A percentile compares a stretch with the other conserved stretches of the same genome.
These are phyloP conservation scores for Magallana gigas DNA, from an alignment of 1,140 invertebrate species.

Conservation along the genomic window DNA sequence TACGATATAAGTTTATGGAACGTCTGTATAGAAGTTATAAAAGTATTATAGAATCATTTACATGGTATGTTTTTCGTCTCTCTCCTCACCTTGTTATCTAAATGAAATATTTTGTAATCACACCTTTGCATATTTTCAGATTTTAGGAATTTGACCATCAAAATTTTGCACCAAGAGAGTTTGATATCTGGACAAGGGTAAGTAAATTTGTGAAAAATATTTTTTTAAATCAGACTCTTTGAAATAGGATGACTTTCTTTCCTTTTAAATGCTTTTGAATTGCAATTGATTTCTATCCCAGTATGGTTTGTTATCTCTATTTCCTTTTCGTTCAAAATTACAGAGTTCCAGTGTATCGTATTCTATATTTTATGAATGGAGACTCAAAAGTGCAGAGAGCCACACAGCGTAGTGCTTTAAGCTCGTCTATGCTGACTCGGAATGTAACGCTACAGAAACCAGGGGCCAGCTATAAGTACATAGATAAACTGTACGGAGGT, in stretches of 20 bases:
- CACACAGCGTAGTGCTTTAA: slow-evolving; percentile 12
- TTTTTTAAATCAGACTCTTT: no score
- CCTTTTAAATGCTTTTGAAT: no score
- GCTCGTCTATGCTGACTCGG: background rate
- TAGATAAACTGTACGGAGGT: background rate
- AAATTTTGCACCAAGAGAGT: slow-evolving; percentile 42
- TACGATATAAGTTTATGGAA: no score
- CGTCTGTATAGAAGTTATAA: no score
- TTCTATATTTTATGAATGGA: slow-evolving; percentile 2
- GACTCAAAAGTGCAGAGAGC: background rate
- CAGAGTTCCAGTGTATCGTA: background rate
- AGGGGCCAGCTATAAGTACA: slow-evolving; percentile 31
- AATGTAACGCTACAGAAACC: slow-evolving; percentile 37
- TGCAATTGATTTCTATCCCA: no score
- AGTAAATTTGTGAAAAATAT: background rate
- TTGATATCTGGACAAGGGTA: slow-evolving; percentile 5
- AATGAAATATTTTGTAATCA: no score
- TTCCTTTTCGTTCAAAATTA: background rate
- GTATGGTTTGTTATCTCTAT: no score
- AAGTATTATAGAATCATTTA: no score
- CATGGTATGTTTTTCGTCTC: background rate
- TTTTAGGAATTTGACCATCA: slow-evolving; percentile 17
- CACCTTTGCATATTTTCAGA: slow-evolving; percentile 18
- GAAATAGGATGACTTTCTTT: no score
- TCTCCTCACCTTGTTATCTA: background rate